Evolutionary conservation across 2,888 invertebrate genomes (phyloP).

Genomic region (Euphydryas editha): DNA sequence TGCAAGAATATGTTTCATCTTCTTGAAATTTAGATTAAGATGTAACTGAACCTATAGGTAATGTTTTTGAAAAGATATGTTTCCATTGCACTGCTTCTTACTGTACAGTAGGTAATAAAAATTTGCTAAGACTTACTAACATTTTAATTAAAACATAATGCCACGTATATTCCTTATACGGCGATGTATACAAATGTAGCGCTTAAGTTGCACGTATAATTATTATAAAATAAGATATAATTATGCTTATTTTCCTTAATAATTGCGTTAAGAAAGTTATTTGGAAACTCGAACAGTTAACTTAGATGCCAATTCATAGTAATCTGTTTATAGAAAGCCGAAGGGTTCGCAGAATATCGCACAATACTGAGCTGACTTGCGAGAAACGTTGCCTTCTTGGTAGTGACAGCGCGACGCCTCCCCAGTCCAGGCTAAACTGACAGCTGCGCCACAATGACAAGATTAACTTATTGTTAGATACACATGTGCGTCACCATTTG

Average conservation of each 20-base stretch:
- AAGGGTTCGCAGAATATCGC: slow-evolving; percentile 35
- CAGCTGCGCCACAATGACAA: not conserved
- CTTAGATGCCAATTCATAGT: slow-evolving; percentile 35
- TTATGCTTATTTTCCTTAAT: slow-evolving; percentile 2
- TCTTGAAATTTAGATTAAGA: too few species aligned
- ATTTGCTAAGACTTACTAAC: too few species aligned
- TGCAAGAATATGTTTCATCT: too few species aligned
- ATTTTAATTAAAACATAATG: too few species aligned
- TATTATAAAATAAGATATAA: not conserved
- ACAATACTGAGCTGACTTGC: slow-evolving; percentile 35
- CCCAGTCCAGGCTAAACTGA: not conserved
- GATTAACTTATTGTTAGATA: not conserved
- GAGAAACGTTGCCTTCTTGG: slow-evolving; percentile 47
- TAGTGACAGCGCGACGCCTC: slow-evolving; percentile 28
- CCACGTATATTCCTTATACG: too few species aligned
- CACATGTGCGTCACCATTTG: not conserved
- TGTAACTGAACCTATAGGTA: too few species aligned
- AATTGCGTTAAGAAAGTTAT: slow-evolving; percentile 21
- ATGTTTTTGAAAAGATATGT: too few species aligned
- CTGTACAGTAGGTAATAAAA: too few species aligned
- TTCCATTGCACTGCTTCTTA: too few species aligned
- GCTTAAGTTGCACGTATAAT: not conserved
- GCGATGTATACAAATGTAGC: not conserved
- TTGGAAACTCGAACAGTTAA: slow-evolving; percentile 32
- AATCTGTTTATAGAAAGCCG: slow-evolving; percentile 41